phyloP scores from a whole-genome alignment of 2,797 vertebrate genomes.

The Cryptoprocta ferox region DNA sequence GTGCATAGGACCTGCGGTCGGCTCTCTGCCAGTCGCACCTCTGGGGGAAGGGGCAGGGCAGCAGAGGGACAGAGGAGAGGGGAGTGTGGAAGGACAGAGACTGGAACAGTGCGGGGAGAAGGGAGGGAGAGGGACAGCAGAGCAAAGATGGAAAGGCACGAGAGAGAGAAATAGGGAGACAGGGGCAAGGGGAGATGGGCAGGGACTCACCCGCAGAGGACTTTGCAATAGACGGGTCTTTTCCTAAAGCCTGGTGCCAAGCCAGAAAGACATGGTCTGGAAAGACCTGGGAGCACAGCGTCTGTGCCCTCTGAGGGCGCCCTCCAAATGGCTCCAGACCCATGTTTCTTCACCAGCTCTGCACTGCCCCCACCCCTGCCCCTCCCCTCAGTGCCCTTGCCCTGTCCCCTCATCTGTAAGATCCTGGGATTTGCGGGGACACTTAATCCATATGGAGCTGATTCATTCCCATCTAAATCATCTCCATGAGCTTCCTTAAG shows the following conservation, averaged over 20 bases:
- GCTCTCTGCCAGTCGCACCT: not conserved
- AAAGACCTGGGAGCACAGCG: accelerated
- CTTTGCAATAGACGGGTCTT: not conserved
- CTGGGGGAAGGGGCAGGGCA: not conserved
- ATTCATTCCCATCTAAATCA: conserved; percentile 84
- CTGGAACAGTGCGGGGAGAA: not conserved
- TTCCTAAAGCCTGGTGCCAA: not conserved
- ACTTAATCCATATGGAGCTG: conserved; percentile 83
- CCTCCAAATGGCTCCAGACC: not conserved
- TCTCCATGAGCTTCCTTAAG: conserved; percentile 78
- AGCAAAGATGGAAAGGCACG: not conserved
- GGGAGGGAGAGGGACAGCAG: not conserved
- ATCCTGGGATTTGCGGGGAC: conserved; percentile 78
- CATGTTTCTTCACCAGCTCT: not conserved
- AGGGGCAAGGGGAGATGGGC: not conserved
- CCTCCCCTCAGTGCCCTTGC: conserved; percentile 69
- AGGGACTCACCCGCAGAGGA: not conserved
- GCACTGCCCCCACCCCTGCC: accelerated
- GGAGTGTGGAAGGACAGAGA: not conserved
- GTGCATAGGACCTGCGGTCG: not conserved
- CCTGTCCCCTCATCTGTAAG: conserved; percentile 76
- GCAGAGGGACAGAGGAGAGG: not conserved
- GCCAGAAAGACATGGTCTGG: accelerated
- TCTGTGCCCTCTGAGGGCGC: not conserved
- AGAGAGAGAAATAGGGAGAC: not conserved